Percentiles rank a stretch among this genome's conserved stretches.
Evolutionary conservation across 2,888 invertebrate species (phyloP).

Genomic region (Pomacea canaliculata): DNA sequence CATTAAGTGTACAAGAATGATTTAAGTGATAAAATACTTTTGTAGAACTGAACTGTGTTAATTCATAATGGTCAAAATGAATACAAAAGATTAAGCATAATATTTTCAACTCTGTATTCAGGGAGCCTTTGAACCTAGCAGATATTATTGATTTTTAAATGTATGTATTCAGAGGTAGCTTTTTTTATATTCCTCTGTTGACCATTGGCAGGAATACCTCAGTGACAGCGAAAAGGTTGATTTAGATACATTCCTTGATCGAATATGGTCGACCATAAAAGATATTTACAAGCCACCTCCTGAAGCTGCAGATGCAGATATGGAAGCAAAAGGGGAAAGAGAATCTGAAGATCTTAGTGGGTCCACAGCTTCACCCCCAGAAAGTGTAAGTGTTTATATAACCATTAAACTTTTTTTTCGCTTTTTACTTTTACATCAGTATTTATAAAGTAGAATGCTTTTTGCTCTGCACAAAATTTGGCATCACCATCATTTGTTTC

Average conservation of each 20-base stretch:
- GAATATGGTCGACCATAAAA: constrained; percentile 68
- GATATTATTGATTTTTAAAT: too few species aligned
- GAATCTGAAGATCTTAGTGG: constrained; percentile 51
- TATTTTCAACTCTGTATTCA: too few species aligned
- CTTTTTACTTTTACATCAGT: neutral
- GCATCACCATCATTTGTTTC: too few species aligned
- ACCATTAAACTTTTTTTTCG: neutral
- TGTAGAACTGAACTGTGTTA: too few species aligned
- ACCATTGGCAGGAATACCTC: constrained; percentile 61
- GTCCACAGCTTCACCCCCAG: constrained; percentile 23
- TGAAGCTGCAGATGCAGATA: constrained; percentile 38
- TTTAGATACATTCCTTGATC: constrained; percentile 54
- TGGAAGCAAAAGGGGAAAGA: constrained; percentile 32
- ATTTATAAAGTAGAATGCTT: neutral
- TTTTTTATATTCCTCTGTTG: too few species aligned
- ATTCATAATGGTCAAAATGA: too few species aligned
- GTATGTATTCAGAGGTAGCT: too few species aligned
- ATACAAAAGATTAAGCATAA: too few species aligned
- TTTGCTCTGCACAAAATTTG: neutral
- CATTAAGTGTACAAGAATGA: too few species aligned
- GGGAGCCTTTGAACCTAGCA: too few species aligned
- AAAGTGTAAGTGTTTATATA: neutral
- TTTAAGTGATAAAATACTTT: too few species aligned
- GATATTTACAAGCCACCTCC: constrained; percentile 59
- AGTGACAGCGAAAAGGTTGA: constrained; percentile 61